A percentile compares a stretch with the other conserved stretches of the same genome.
Conservation (phyloP, 2,113 vertebrate genomes). For the Leptobrachium leishanense region DNA sequence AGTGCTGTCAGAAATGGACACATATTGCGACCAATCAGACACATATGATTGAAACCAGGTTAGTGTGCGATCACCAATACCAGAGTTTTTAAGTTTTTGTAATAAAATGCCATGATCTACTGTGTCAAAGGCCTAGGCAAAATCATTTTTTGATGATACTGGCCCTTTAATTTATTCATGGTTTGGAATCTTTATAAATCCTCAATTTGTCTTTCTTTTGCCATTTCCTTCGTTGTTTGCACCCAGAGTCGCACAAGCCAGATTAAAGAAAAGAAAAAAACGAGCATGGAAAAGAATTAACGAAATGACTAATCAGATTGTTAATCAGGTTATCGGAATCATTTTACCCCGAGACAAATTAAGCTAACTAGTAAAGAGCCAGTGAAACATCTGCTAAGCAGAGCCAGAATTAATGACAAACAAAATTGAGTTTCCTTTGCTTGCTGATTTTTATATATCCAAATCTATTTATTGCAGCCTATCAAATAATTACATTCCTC, state of each 20-base stretch:
- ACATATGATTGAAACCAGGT: too few species aligned
- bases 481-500: slow-evolving; percentile 49
- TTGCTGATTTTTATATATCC: slow-evolving; percentile 57
- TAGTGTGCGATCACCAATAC: too few species aligned
- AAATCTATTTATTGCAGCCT: slow-evolving; percentile 54
- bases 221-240: background rate
- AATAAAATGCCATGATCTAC: too few species aligned
- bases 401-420: slow-evolving; percentile 58
- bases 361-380: slow-evolving; percentile 47
- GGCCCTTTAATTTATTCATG: too few species aligned
- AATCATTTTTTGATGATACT: background rate
- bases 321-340: slow-evolving; percentile 30
- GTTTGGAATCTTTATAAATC: background rate
- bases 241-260: background rate
- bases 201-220: background rate
- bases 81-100: too few species aligned
- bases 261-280: slow-evolving; percentile 5
- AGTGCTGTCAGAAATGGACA: too few species aligned
- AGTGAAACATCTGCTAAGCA: slow-evolving; percentile 54
- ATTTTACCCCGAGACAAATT: slow-evolving; percentile 56
- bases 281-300: slow-evolving; percentile 28
- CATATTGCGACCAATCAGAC: too few species aligned
- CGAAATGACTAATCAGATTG: slow-evolving; percentile 35
- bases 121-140: too few species aligned
- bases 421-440: slow-evolving; percentile 54